Evolutionary conservation across 2,888 invertebrate species (phyloP), one percentile per base, ranked within the genome.

Genomic region (Dryadula phaetusa): DNA sequence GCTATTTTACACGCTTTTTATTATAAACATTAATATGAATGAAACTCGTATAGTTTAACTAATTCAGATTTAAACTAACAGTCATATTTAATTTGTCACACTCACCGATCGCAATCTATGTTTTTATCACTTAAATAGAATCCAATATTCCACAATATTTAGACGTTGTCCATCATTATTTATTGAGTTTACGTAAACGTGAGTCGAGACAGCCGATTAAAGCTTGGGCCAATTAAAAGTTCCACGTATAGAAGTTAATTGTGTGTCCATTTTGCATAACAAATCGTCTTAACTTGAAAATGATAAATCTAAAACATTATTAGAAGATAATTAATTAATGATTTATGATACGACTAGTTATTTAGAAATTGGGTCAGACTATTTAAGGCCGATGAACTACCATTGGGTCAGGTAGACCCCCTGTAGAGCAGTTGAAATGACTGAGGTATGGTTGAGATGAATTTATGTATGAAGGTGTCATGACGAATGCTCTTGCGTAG

Each of bases 331-430:
- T 76, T 73, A 74, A 72, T 68, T 70, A 71, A 70, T 76, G 72
- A 76, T 76, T 75, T 74, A 76, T 74, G 60, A 32, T 62, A 69
- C 63, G 46, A 28, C 60, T 60, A 74, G 67, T 68, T 69, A 70
- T 72, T 72, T 67, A 58, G 67, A 73, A 74, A 76, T 76, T 74
- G 58, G 77, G 77, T 75, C 76, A 75, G 53, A 66, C 74, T 75
- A 70, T 72, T 70, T 72, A 72, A 72, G 73, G 71, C 70, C 75
- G 70, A 67, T 64, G 76, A 73, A 74, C 74, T 65, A 37, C 10
- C 47, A 64, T 63, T 56, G 64, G 73, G 72, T 73, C 74, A 71
- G 65, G 58, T 62, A 40, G 72, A 71, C 72, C 75, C 75, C 71
- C 72, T 66, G 72, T 44, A 25, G 70, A 47, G 62, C 58, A 60